phyloP scores from a whole-genome alignment of 1,140 invertebrate species.

The Sitobion miscanthi region DNA sequence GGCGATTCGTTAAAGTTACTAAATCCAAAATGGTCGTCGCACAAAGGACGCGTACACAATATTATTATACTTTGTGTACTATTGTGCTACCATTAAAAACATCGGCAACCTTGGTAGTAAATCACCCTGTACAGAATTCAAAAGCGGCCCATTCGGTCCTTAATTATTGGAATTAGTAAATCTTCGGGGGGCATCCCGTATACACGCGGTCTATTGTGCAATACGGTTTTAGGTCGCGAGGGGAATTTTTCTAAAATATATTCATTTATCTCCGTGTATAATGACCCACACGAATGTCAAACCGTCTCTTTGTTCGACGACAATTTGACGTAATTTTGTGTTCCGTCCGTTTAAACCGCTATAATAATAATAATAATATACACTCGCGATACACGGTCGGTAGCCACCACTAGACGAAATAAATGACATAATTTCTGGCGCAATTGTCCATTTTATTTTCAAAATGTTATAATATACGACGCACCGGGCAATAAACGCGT shows the following conservation, averaged over 20 bases:
- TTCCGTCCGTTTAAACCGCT: conserved; percentile 7
- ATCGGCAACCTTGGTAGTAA: conserved; percentile 30
- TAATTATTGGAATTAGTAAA: conserved; percentile 35
- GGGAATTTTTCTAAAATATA: conserved; percentile 9
- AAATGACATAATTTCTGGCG: not conserved
- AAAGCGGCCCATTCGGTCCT: conserved; percentile 7
- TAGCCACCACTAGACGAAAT: not conserved
- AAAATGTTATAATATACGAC: not conserved
- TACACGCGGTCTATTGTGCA: not conserved
- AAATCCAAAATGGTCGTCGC: not conserved
- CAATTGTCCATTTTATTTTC: not conserved
- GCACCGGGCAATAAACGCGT: not conserved
- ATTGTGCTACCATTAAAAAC: conserved; percentile 9
- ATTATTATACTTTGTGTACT: not conserved
- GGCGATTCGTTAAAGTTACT: not conserved
- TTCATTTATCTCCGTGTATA: conserved; percentile 42
- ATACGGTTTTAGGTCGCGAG: not conserved
- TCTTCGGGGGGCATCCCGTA: conserved; percentile 18
- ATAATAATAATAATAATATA: too few relatives aligned
- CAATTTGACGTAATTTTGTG: conserved; percentile 7
- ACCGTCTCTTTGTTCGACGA: conserved; percentile 29
- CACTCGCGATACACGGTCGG: too few relatives aligned
- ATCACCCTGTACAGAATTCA: conserved; percentile 28
- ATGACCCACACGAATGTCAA: conserved; percentile 46
- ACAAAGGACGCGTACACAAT: not conserved